A percentile compares a stretch with the other conserved stretches of the same genome.
These are phyloP conservation scores for Bombus huntii DNA, from an alignment of 1,140 invertebrate species.

Conservation along the genomic window DNA sequence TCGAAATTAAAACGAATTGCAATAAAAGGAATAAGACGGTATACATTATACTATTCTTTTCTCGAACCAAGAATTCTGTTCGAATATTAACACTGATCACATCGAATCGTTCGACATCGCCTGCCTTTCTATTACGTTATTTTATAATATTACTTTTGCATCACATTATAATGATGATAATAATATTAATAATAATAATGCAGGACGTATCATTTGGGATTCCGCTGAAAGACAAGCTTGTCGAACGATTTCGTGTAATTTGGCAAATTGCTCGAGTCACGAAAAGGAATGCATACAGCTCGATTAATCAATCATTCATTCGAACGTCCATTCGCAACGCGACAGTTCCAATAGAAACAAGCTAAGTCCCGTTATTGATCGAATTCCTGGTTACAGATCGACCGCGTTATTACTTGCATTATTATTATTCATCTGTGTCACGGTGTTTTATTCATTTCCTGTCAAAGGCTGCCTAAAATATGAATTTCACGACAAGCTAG, in stretches of 20 bases:
- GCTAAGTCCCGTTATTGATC: neutral
- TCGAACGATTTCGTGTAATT: conserved; percentile 12
- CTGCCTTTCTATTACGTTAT: neutral
- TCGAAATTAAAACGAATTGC: conserved; percentile 7
- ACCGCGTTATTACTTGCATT: neutral
- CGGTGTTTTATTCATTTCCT: neutral
- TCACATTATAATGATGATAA: neutral
- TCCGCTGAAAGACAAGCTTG: neutral
- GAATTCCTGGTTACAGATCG: neutral
- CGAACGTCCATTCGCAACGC: neutral
- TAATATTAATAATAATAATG: neutral
- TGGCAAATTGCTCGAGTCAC: conserved; percentile 30
- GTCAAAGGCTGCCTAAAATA: neutral
- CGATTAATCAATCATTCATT: conserved; percentile 40
- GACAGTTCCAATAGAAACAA: neutral
- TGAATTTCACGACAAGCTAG: neutral
- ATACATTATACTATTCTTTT: neutral
- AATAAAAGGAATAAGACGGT: neutral
- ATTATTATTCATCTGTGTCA: neutral
- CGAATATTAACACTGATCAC: neutral
- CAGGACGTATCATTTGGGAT: conserved; percentile 6
- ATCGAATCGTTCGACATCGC: neutral
- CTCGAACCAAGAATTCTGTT: neutral
- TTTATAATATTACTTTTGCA: neutral
- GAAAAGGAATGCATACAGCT: neutral